phyloP scores from a whole-genome alignment of 2,888 invertebrate species.

The Amphimallon solstitiale region DNA sequence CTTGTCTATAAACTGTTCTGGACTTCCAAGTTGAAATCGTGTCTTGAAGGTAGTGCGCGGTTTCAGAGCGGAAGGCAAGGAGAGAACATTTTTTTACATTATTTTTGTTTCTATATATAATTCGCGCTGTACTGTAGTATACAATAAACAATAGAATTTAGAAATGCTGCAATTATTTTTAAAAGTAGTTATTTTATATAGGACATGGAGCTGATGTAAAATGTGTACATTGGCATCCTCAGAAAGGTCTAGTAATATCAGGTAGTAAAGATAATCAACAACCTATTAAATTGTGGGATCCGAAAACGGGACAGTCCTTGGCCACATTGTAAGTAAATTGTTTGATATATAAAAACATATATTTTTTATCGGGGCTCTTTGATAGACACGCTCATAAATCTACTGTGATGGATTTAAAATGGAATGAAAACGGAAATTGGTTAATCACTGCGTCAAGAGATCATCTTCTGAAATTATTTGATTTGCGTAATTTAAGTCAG shows the following conservation, averaged over 20 bases:
- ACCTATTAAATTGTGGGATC: slow-evolving; percentile 99
- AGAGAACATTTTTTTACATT: no score
- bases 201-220: slow-evolving; percentile 99
- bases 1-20: no score
- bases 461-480: slow-evolving; percentile 96
- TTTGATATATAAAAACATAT: background rate
- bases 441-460: slow-evolving; percentile 97
- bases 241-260: slow-evolving; percentile 95
- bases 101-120: no score
- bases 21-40: no score
- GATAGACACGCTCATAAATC: slow-evolving; percentile 96
- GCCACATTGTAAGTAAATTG: slow-evolving; percentile 82
- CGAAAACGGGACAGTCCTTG: slow-evolving; percentile 92
- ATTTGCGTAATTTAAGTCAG: slow-evolving; percentile 93
- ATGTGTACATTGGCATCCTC: slow-evolving; percentile 99
- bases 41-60: no score
- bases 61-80: no score
- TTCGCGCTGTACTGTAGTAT: background rate
- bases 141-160: background rate
- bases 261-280: slow-evolving; percentile 99
- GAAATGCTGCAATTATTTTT: background rate
- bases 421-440: slow-evolving; percentile 99
- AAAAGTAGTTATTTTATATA: slow-evolving; percentile 50
- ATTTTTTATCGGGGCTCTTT: slow-evolving; percentile 10
- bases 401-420: slow-evolving; percentile 98